Base-by-base conservation (phyloP, 2,797 vertebrate species). In the Holocentrus rufus region DNA sequence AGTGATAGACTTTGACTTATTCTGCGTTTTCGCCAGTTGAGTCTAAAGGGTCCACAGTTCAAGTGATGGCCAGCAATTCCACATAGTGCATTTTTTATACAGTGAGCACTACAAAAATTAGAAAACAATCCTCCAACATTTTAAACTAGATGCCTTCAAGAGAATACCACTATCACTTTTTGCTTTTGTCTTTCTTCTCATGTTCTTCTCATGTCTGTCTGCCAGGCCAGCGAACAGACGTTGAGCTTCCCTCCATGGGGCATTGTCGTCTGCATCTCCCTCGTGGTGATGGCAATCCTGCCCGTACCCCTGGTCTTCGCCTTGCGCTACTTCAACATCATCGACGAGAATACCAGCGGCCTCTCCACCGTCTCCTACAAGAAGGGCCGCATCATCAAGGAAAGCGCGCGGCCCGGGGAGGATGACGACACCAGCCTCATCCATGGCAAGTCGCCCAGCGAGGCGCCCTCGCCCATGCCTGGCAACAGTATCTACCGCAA, bases 311-410 rank as follows among this genome's bases (percentile, higher is more conserved):
- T 97, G 10, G 94, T 98, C 71, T 96, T 96, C 20, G 1, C 92
- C 25, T 88, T 98, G 73, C 96, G 95, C 77, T 93, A 81, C 83
- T 98, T 94, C 87, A 96, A 97, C 88, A 89, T 98, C 53, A 93
- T 98, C 10, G 94, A 96, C 1, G 95, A 96, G 1, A 91, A 76
- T 77, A 83, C 91, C 17, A 88, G 93, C 5, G 94, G 94, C 57
- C 82, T 95, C 79, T 95, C 96, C 25, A 87, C 95, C 14, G 95
- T 97, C 57, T 95, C 96, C 60, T 99, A 99, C 89, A 96, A 96
- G 86, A 98, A 96, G 93, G 98, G 95, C 4, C 93, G 95, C 46
- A 96, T 97, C 84, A 96, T 98, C 87, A 96, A 97, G 80, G 97
- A 98, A 73, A 94, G 86, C 7, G 85, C 91, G 17, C 93, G 91